Evolutionary conservation across 2,113 vertebrate genomes (phyloP).

Genomic region (Dasyurus viverrinus): DNA sequence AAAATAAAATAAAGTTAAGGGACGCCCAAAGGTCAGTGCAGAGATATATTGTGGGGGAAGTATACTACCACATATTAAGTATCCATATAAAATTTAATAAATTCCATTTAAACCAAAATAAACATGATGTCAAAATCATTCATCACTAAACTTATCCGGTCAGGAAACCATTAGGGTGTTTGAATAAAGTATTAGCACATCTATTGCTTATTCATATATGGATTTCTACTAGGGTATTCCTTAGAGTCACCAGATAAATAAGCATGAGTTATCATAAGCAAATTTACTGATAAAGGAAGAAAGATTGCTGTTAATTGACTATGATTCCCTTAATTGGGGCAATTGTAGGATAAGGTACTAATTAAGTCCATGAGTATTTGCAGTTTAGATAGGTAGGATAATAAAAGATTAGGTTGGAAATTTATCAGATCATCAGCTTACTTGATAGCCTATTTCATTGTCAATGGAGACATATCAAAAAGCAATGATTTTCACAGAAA

Average conservation of each 20-base stretch:
- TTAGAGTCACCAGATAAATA: slow-evolving; percentile 28
- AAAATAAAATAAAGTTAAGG: no score
- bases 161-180: background rate
- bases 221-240: background rate
- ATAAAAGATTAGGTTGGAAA: background rate
- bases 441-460: background rate
- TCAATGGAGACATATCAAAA: background rate
- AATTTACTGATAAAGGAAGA: background rate
- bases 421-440: background rate
- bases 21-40: background rate
- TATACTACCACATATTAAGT: background rate
- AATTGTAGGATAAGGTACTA: background rate
- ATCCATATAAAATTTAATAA: background rate
- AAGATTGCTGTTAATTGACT: background rate
- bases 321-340: background rate
- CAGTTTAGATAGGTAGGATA: background rate
- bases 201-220: background rate
- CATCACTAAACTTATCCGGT: background rate
- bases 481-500: background rate
- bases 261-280: background rate
- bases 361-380: background rate
- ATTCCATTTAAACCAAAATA: slow-evolving; percentile 5
- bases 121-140: slow-evolving; percentile 7
- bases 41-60: background rate
- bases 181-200: background rate